These are phyloP conservation scores for Parnassius smintheus DNA, from an alignment of 2,888 invertebrate species.

Conservation along the genomic window DNA sequence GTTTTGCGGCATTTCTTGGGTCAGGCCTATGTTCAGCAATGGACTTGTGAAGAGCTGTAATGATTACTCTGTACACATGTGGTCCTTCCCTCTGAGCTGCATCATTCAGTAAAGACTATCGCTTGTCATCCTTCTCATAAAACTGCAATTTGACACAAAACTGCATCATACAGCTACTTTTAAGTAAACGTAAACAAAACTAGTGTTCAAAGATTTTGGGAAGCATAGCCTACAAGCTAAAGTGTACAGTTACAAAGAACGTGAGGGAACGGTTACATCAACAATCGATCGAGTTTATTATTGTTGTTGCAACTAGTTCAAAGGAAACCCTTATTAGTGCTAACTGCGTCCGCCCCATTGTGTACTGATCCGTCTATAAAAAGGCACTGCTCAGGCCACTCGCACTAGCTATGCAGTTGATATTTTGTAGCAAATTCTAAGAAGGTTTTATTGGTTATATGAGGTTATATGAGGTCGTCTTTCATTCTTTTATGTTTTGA, in stretches of 20 bases:
- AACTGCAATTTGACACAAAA: too few relatives aligned
- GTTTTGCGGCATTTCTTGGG: too few relatives aligned
- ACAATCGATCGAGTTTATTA: slow-evolving; percentile 28
- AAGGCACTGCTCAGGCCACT: slow-evolving; percentile 30
- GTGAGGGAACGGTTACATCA: slow-evolving; percentile 20
- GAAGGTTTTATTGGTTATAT: slow-evolving; percentile 10
- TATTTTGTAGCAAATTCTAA: slow-evolving; percentile 26
- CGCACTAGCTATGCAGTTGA: slow-evolving; percentile 24
- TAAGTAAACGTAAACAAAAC: slow-evolving; percentile 1
- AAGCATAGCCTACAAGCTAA: not conserved
- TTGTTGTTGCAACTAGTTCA: slow-evolving; percentile 62
- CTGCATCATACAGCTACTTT: too few relatives aligned
- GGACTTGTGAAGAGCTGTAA: too few relatives aligned
- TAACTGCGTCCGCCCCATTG: slow-evolving; percentile 63
- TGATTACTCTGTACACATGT: too few relatives aligned
- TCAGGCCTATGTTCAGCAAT: too few relatives aligned
- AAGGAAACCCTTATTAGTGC: slow-evolving; percentile 71
- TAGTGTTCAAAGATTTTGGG: slow-evolving; percentile 6
- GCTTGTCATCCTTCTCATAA: too few relatives aligned
- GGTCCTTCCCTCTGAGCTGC: too few relatives aligned
- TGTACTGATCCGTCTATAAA: slow-evolving; percentile 53
- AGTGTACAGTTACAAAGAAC: slow-evolving; percentile 39
- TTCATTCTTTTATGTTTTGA: not conserved
- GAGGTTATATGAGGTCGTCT: not conserved
- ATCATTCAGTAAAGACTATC: too few relatives aligned